Evolutionary conservation across 2,113 vertebrate species (phyloP).

Genomic region (Anoura caudifer): DNA sequence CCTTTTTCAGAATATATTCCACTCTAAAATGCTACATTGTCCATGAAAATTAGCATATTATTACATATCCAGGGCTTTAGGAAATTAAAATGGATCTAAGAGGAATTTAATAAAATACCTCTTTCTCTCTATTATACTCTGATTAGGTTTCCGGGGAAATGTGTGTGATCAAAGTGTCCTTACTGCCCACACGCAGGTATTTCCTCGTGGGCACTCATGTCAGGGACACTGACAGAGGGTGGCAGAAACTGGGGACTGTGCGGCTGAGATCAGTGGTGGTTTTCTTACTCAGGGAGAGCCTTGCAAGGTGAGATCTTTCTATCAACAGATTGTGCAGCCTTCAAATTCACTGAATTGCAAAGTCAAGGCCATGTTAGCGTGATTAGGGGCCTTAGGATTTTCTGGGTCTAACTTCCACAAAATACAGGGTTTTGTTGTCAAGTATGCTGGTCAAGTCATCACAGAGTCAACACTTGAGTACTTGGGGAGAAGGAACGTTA

Average conservation of each 20-base stretch:
- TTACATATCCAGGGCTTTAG: slow-evolving; percentile 22
- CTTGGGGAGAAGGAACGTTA: neutral
- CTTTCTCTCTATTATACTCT: neutral
- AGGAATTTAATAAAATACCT: slow-evolving; percentile 47
- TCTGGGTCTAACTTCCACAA: neutral
- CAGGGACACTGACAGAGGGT: neutral
- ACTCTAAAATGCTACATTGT: slow-evolving; percentile 20
- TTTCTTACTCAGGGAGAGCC: neutral
- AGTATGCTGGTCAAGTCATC: neutral
- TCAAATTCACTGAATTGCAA: neutral
- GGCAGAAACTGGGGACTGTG: neutral
- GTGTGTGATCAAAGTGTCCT: neutral
- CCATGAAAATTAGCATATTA: slow-evolving; percentile 38
- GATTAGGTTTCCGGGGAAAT: slow-evolving; percentile 11
- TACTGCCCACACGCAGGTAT: neutral
- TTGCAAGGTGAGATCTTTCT: neutral
- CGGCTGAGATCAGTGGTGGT: neutral
- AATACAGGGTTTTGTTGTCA: neutral
- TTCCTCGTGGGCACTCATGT: neutral
- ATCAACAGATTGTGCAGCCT: neutral
- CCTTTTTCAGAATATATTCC: slow-evolving; percentile 44
- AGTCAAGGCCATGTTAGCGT: neutral
- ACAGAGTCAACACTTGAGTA: neutral
- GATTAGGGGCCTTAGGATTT: neutral
- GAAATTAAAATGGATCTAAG: slow-evolving; percentile 38